Conservation (phyloP, 2,797 vertebrate species). For the Vireo griseus region DNA sequence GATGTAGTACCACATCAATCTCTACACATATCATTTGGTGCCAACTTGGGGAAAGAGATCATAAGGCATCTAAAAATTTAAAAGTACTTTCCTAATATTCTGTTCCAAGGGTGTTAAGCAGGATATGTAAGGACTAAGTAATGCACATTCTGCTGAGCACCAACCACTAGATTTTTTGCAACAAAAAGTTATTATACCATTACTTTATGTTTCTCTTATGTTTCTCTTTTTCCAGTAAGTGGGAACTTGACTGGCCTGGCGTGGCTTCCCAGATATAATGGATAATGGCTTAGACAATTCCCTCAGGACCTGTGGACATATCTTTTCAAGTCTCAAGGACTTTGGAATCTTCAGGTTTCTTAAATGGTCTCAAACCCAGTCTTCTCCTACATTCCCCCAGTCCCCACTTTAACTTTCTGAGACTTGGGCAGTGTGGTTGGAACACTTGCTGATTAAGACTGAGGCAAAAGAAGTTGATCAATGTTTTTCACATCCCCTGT, state of each 20-base stretch:
- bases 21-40: neutral
- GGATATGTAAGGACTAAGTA: neutral
- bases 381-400: neutral
- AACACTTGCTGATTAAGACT: neutral
- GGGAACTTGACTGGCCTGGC: neutral
- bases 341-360: neutral
- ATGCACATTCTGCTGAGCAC: neutral
- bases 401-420: neutral
- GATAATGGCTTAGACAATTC: neutral
- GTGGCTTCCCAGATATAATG: neutral
- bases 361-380: neutral
- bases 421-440: neutral
- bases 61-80: neutral
- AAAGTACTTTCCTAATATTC: neutral
- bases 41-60: neutral
- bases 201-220: neutral
- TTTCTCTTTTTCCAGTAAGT: neutral
- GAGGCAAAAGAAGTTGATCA: neutral
- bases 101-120: neutral
- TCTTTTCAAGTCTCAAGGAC: neutral
- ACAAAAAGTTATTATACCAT: neutral
- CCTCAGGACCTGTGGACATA: neutral
- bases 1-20: neutral
- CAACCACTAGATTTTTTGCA: neutral
- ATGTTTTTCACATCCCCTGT: neutral